These are phyloP conservation scores for Brachylomia viminalis DNA, from an alignment of 2,888 invertebrate species.

Conservation along the genomic window DNA sequence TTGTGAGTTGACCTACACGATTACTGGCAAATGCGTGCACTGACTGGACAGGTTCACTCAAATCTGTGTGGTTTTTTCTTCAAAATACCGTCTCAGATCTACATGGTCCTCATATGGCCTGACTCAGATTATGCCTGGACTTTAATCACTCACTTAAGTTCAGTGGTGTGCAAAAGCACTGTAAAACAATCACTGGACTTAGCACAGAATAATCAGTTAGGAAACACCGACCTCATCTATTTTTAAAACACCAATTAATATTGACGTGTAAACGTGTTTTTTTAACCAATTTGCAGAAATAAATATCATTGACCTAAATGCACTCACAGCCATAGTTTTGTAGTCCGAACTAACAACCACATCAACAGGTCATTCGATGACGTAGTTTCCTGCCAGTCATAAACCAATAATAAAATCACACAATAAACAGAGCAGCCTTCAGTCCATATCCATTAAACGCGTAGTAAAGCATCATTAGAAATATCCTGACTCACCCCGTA, in stretches of 20 bases:
- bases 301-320: not conserved
- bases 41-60: too few species aligned
- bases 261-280: not conserved
- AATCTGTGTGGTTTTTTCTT: too few species aligned
- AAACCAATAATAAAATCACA: conserved; percentile 28
- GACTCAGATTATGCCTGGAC: not conserved
- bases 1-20: too few species aligned
- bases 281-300: not conserved
- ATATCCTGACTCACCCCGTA: conserved; percentile 61
- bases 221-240: not conserved
- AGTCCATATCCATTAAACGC: conserved; percentile 46
- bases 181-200: too few species aligned
- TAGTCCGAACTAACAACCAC: not conserved
- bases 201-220: not conserved
- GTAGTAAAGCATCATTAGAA: conserved; percentile 62
- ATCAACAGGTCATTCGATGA: conserved; percentile 30
- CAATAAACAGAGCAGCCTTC: conserved; percentile 37
- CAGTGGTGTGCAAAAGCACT: too few species aligned
- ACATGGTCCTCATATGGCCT: not conserved
- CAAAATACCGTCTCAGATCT: too few species aligned
- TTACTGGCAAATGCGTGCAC: too few species aligned
- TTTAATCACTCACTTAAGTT: too few species aligned
- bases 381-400: conserved; percentile 11
- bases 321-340: not conserved
- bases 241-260: not conserved